Base-by-base conservation (phyloP, 2,888 invertebrate species). In the Drosophila prolongata region DNA sequence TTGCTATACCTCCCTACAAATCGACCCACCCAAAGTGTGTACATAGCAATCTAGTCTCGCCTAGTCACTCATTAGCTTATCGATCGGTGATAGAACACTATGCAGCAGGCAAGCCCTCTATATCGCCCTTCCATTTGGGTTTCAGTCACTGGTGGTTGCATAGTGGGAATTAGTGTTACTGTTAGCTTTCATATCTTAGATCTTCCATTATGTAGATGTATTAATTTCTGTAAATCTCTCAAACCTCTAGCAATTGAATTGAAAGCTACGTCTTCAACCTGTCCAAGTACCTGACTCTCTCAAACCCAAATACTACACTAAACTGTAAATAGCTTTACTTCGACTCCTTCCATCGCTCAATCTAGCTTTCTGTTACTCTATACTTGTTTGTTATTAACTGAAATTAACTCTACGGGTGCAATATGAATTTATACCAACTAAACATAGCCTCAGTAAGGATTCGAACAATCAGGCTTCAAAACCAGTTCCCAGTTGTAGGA, bases 281-380 rank as follows among this genome's bases (percentile, higher is more conserved):
- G 82, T 86, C 87, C 76, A 75, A 75, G 87, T 86, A 86, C 85
- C 85, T 86, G 85, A 86, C 69, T 37, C 61, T 49, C 59, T 72
- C 53, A 14, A 64, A 27, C n/a, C 40, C 52, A 62, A 46, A 47
- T 38, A 42, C 47, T 47, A 27, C 42, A 34, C 47, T n/a, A 9
- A n/a, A 49, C 50, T 71, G 50, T 59, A 58, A 1, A 52, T 37
- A 57, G 44, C 73, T 71, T 53, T 34, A 40, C 9, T 37, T 14
- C 8, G 11, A 53, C 40, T 30, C 13, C 35, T 13, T 16, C 30
- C 13, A n/a, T 16, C 44, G 49, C 43, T 47, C 46, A 14, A 42
- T 37, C 52, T 53, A n/a, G 38, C 52, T 49, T 40, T 42, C 53
- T 49, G 38, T 66, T 30, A 59, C 54, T 24, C 11, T 38, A 57